phyloP scores from a whole-genome alignment of 1,140 invertebrate species.

The Zeugodacus cucurbitae region DNA sequence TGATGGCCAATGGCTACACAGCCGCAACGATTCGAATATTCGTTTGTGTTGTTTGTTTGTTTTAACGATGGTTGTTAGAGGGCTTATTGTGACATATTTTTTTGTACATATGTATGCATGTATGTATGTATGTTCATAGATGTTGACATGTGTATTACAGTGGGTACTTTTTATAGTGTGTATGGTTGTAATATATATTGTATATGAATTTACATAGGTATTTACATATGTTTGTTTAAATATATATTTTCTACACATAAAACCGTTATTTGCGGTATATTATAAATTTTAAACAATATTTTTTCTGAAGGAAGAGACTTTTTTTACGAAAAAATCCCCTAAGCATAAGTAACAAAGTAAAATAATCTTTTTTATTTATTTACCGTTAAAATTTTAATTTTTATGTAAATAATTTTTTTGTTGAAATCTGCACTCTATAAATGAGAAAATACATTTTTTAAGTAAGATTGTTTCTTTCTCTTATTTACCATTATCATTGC shows the following conservation, averaged over 20 bases:
- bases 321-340: too few species aligned
- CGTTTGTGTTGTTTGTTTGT: neutral
- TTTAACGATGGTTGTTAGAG: neutral
- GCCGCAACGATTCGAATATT: neutral
- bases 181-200: neutral
- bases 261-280: neutral
- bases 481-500: too few species aligned
- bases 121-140: neutral
- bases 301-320: too few species aligned
- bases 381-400: too few species aligned
- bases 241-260: neutral
- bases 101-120: neutral
- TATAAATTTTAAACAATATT: too few species aligned
- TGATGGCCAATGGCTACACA: constrained; percentile 12
- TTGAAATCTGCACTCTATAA: too few species aligned
- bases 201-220: neutral
- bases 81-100: neutral
- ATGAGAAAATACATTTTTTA: too few species aligned
- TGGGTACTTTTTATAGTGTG: neutral
- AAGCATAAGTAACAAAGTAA: too few species aligned
- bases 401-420: too few species aligned
- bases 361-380: too few species aligned
- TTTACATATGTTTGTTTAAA: neutral
- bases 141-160: neutral
- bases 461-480: too few species aligned